A percentile compares a stretch with the other conserved stretches of the same genome.
Conservation (phyloP, 2,113 vertebrate genomes). For the Proterorhinus semilunaris region DNA sequence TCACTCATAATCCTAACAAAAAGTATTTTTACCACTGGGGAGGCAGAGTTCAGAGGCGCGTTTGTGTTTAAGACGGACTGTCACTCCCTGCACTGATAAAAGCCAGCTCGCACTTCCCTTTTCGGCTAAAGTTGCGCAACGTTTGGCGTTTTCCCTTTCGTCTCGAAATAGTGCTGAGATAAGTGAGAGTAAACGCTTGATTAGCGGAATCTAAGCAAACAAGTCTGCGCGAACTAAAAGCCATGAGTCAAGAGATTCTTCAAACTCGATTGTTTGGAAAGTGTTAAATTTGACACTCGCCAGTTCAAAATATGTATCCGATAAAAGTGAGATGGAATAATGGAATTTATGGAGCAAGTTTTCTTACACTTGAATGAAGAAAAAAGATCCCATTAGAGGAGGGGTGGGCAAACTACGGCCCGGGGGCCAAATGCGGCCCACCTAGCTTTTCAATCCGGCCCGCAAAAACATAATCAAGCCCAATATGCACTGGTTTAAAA, state of each 20-base stretch:
- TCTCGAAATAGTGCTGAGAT: slow-evolving; percentile 28
- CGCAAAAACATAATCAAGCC: too few relatives aligned
- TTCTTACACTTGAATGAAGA: too few relatives aligned
- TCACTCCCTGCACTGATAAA: slow-evolving; percentile 32
- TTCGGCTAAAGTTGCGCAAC: slow-evolving; percentile 27
- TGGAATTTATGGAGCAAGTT: too few relatives aligned
- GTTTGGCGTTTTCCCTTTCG: background rate
- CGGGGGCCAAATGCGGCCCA: too few relatives aligned
- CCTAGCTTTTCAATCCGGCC: too few relatives aligned
- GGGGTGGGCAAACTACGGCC: too few relatives aligned
- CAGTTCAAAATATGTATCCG: too few relatives aligned
- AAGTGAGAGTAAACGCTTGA: slow-evolving; percentile 7
- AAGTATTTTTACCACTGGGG: slow-evolving; percentile 35
- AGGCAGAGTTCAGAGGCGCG: slow-evolving; percentile 31
- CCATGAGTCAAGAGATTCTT: background rate
- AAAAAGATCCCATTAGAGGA: too few relatives aligned
- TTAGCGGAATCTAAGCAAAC: background rate
- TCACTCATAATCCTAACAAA: slow-evolving; percentile 59
- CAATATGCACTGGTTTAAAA: too few relatives aligned
- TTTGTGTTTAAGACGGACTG: slow-evolving; percentile 20
- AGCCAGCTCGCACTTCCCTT: slow-evolving; percentile 14
- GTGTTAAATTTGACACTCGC: too few relatives aligned
- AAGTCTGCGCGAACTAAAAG: background rate
- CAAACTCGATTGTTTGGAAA: too few relatives aligned
- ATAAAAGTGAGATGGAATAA: too few relatives aligned